Evolutionary conservation across 1,140 invertebrate genomes (phyloP).

Genomic region (Camponotus floridanus): DNA sequence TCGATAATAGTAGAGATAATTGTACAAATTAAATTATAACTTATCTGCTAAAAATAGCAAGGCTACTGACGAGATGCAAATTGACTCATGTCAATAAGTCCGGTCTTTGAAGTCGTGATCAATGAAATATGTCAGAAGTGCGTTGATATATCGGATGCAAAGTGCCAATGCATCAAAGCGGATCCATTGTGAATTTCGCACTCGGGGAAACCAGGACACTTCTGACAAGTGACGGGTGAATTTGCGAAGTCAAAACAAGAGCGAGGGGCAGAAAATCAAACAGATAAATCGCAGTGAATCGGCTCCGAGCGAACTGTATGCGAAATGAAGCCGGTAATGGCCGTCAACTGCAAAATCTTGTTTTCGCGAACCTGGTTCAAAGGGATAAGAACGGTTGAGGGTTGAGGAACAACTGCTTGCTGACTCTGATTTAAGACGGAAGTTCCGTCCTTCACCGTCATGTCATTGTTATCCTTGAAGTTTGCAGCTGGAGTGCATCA

Average conservation of each 20-base stretch:
- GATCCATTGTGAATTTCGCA: slow-evolving; percentile 42
- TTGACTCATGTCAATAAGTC: slow-evolving; percentile 13
- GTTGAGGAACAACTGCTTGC: slow-evolving; percentile 40
- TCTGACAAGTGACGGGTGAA: slow-evolving; percentile 55
- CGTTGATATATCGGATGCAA: slow-evolving; percentile 1
- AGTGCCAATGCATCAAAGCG: slow-evolving; percentile 33
- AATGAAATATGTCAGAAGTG: slow-evolving; percentile 32
- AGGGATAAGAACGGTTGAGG: slow-evolving; percentile 45
- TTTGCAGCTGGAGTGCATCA: slow-evolving; percentile 56
- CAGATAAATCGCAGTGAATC: slow-evolving; percentile 52
- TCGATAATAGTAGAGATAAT: neutral
- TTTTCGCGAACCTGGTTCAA: slow-evolving; percentile 49
- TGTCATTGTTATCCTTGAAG: slow-evolving; percentile 62
- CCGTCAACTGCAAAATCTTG: slow-evolving; percentile 61
- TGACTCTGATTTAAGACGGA: slow-evolving; percentile 57
- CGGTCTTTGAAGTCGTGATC: slow-evolving; percentile 41
- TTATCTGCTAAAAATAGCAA: neutral
- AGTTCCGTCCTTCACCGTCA: slow-evolving; percentile 55
- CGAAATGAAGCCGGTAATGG: slow-evolving; percentile 61
- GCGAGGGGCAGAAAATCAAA: slow-evolving; percentile 45
- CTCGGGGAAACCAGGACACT: slow-evolving; percentile 43
- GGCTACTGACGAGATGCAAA: neutral
- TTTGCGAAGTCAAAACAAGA: slow-evolving; percentile 49
- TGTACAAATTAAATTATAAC: neutral
- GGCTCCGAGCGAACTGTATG: slow-evolving; percentile 37